Base-by-base conservation (phyloP, 1,140 invertebrate genomes). In the Scaptomyza hsui region DNA sequence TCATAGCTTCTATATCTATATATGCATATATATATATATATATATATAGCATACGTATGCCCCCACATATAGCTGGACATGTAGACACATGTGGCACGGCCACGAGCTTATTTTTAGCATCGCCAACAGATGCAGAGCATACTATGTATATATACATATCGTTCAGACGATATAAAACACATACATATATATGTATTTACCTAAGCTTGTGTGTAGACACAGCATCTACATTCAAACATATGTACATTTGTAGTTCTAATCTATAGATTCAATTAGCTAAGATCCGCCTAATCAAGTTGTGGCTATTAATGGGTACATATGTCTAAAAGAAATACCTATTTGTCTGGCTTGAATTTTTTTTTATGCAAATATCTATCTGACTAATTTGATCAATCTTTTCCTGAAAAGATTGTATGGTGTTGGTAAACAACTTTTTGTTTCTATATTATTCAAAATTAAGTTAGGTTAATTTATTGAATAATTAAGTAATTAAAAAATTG, bases 1-100 rank as follows among this genome's bases (percentile, higher is more conserved):
- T 86, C 80, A 86, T 52, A 35, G 39, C 13, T 1, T 45, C 44
- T 73, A 57, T 41, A 56, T 72, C 47, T 48, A 59, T 68, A 35
- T 73, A 55, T 41, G 32, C 49, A 41, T 74, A 53, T 70, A 57
- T 71, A 37, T 52, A 52, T 37, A 39, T 12, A 16, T 45, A 51
- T 49, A 42, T 21, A 12, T 13, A 13, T 19, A 39, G 45, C 35
- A 55, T 56, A 42, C 52, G 39, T 32, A 29, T 70, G 60, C 26
- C 26, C 60, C 60, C 32, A 29, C 39, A 39, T 59, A 13, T 35
- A 21, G 51, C 59, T 70, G 67, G 67, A 63, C 53, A 24, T 59
- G 55, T 35, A 67, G 53, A 48, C 55, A 68, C 61, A 65, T 65
- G 45, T 65, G 61, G 61, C 62, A 65, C 35, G 49, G 32, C 42